Evolutionary conservation across 2,888 invertebrate genomes (phyloP).

Genomic region (Ormyrus pomaceus): DNA sequence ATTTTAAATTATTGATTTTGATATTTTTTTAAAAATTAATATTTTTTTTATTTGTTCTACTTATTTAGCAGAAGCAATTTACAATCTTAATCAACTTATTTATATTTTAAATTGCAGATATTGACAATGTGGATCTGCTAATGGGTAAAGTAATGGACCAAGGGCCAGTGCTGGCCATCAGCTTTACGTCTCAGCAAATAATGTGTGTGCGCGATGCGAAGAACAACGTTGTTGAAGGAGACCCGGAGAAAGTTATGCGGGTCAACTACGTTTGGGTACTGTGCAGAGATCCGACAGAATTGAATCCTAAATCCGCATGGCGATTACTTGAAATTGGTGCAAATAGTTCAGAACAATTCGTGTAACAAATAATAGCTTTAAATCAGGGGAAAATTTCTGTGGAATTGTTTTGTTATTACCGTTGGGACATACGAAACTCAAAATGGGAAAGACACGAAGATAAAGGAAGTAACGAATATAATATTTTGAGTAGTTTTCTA

Average conservation of each 20-base stretch:
- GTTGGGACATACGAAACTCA: background rate
- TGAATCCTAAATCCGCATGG: constrained; percentile 98
- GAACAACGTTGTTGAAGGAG: constrained; percentile 93
- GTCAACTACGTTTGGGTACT: constrained; percentile 99
- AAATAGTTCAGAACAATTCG: constrained; percentile 89
- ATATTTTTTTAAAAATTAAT: no score
- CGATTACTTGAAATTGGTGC: constrained; percentile 93
- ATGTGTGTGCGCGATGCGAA: constrained; percentile 91
- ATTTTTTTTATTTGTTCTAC: no score
- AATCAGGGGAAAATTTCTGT: constrained; percentile 37
- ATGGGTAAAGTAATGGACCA: constrained; percentile 99
- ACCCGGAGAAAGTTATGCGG: constrained; percentile 95
- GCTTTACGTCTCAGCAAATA: constrained; percentile 97
- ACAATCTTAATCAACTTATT: background rate
- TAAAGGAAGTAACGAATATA: background rate
- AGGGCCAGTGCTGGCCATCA: constrained; percentile 96
- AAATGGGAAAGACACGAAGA: background rate
- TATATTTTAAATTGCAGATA: constrained; percentile 78
- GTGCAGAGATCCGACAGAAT: constrained; percentile 94
- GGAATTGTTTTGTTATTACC: constrained; percentile 16
- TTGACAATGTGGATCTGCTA: constrained; percentile 93
- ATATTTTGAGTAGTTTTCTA: no score
- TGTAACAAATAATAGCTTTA: constrained; percentile 75
- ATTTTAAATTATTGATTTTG: no score
- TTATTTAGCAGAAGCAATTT: no score